These are phyloP conservation scores for Eulemur mongoz DNA, from an alignment of 2,797 vertebrate species.

Conservation along the genomic window DNA sequence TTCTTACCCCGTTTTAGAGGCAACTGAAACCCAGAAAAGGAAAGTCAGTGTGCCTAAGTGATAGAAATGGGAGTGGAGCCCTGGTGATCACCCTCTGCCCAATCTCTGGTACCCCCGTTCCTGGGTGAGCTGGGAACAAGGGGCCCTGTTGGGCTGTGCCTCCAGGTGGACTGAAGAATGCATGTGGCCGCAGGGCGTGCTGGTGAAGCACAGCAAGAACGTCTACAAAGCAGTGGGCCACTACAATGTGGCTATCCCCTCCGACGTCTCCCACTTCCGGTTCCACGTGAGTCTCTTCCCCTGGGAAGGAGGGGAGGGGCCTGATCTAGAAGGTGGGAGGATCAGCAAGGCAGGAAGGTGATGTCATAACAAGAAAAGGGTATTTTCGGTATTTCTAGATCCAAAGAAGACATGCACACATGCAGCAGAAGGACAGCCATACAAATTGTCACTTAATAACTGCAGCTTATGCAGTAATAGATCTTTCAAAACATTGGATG, in stretches of 20 bases:
- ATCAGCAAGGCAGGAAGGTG: background rate
- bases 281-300: constrained; percentile 93
- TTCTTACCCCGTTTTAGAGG: constrained; percentile 40
- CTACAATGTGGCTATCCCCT: constrained; percentile 98
- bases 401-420: background rate
- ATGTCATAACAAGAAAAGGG: background rate
- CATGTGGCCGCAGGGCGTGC: constrained; percentile 98
- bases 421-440: background rate
- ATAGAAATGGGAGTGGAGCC: background rate
- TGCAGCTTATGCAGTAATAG: background rate
- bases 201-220: constrained; percentile 99
- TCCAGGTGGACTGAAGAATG: constrained; percentile 98
- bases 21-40: constrained; percentile 9
- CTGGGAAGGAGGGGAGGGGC: background rate
- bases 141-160: constrained; percentile 5
- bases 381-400: constrained; percentile 15
- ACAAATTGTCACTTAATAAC: background rate
- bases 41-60: background rate
- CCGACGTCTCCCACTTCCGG: constrained; percentile 98
- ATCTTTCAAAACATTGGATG: background rate
- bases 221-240: constrained; percentile 99
- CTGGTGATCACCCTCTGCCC: background rate
- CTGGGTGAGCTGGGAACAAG: background rate
- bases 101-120: background rate
- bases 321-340: background rate